Base-by-base conservation (phyloP, 1,140 invertebrate species). In the Thaumetopoea pityocampa region DNA sequence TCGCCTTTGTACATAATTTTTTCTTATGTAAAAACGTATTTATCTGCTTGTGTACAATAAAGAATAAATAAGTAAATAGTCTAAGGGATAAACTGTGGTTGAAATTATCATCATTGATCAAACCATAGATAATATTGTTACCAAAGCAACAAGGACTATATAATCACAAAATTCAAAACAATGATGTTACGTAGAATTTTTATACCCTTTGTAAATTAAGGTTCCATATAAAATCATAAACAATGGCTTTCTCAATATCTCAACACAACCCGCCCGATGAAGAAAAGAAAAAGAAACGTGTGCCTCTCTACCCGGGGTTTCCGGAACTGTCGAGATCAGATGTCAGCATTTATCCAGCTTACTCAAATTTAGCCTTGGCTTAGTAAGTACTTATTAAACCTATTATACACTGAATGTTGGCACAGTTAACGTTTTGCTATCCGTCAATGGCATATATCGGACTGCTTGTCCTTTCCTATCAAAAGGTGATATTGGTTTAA, bases 331-430 rank as follows among this genome's bases (percentile, higher is more conserved):
- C 65, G 18, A 59, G 76, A 54, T 83, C 79, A 17, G 76, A 83
- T 59, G 76, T 83, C 52, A 83, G 79, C 51, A 72, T 83, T 14
- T 63, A 74, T 35, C 79, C 79, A 4, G 63, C 70, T 14, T 83
- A 83, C 30, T 51, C 67, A 5, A 79, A 64, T 48, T 45, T 83
- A 19, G 42, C 28, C 12, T 53, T 83, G 14, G 69, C 67, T 34
- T 83, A 83, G 78, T 82, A 63, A 74, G 78, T 78, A 37, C n/a
- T n/a, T n/a, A n/a, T n/a, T n/a, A n/a, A n/a, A n/a, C n/a, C n/a
- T n/a, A n/a, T n/a, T n/a, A n/a, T n/a, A n/a, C n/a, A n/a, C n/a
- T n/a, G n/a, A n/a, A n/a, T n/a, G n/a, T n/a, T n/a, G n/a, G n/a
- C n/a, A n/a, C n/a, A n/a, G n/a, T n/a, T n/a, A n/a, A n/a, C n/a